Conservation (phyloP, 2,113 vertebrate genomes). For the Proterorhinus semilunaris region DNA sequence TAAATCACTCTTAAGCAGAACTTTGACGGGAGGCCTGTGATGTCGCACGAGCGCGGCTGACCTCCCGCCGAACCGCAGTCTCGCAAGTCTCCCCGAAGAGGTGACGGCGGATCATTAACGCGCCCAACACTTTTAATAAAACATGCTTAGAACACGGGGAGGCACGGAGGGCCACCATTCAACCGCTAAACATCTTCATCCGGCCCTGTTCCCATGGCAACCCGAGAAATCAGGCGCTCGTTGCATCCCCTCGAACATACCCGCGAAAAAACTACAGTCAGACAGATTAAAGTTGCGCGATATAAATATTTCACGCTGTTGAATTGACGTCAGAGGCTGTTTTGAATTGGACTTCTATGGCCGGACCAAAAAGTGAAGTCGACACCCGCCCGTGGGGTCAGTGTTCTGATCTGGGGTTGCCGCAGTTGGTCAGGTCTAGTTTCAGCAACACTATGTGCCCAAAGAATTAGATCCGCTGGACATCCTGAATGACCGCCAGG, state of each 20-base stretch:
- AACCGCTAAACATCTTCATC: conserved; percentile 78
- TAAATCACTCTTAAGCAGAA: conserved; percentile 61
- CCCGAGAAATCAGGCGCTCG: conserved; percentile 75
- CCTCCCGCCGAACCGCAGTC: conserved; percentile 51
- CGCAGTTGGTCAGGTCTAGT: neutral
- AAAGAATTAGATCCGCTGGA: too few species aligned
- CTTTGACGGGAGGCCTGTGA: conserved; percentile 55
- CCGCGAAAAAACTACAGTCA: conserved; percentile 75
- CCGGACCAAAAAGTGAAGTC: too few species aligned
- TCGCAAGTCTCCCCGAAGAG: conserved; percentile 52
- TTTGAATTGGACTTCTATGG: neutral
- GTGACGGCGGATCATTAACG: conserved; percentile 31
- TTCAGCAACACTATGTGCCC: neutral
- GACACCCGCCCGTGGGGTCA: too few species aligned
- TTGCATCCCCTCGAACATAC: conserved; percentile 75
- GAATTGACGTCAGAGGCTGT: conserved; percentile 5
- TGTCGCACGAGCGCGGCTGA: conserved; percentile 58
- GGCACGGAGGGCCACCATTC: conserved; percentile 61
- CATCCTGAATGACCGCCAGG: too few species aligned
- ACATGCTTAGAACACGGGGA: conserved; percentile 27
- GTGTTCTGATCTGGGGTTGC: too few species aligned
- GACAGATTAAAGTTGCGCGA: conserved; percentile 68
- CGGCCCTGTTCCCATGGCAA: conserved; percentile 81
- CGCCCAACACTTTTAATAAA: conserved; percentile 50
- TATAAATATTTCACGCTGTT: conserved; percentile 67